A percentile compares a stretch with the other conserved stretches of the same genome.
These are phyloP conservation scores for Myotis findleyi DNA, from an alignment of 2,797 vertebrate species.

Conservation along the genomic window DNA sequence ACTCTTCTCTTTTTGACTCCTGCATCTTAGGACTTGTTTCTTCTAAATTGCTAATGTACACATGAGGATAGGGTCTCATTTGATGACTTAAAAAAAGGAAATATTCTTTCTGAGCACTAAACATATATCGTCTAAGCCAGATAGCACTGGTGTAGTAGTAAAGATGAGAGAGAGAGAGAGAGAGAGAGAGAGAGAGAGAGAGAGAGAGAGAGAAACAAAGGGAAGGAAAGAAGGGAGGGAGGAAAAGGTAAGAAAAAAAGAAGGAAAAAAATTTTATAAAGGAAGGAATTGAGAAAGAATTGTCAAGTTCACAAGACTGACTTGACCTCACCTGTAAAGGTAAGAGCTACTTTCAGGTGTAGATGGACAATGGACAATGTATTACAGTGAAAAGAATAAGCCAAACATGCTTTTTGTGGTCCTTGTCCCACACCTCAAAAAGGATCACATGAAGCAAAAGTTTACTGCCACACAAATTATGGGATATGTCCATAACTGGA, in stretches of 20 bases:
- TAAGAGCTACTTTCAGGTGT: neutral
- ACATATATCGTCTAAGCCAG: neutral
- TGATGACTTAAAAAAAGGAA: neutral
- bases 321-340: neutral
- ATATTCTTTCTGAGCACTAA: neutral
- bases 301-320: neutral
- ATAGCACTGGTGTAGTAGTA: neutral
- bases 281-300: neutral
- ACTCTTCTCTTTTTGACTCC: neutral
- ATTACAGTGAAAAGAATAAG: neutral
- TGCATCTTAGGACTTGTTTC: neutral
- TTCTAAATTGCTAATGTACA: neutral
- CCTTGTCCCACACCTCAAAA: neutral
- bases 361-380: neutral
- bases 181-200: neutral
- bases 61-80: neutral
- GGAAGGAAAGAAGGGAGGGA: fast-evolving
- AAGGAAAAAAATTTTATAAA: neutral
- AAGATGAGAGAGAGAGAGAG: too few relatives aligned
- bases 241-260: neutral
- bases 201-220: neutral
- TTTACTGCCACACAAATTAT: neutral
- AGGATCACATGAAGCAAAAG: neutral
- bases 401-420: neutral
- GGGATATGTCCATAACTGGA: neutral